Percentiles rank a stretch among this genome's conserved stretches.
Conservation (phyloP, 2,113 vertebrate genomes). For the Carassius auratus region DNA sequence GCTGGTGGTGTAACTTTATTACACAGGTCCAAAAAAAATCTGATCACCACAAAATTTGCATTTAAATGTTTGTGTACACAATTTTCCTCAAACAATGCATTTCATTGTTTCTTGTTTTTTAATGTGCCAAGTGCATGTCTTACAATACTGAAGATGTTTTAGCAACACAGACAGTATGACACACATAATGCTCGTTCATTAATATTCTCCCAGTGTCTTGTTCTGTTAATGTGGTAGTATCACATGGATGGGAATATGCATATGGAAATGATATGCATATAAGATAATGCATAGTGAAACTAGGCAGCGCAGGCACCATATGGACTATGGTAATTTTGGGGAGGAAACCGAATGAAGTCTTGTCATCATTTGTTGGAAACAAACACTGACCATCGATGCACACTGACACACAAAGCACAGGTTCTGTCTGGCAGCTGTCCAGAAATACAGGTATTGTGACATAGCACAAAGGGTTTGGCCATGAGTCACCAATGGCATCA, state of each 20-base stretch:
- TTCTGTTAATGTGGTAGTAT: not conserved
- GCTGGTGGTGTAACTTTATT: too few species aligned
- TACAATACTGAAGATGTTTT: too few species aligned
- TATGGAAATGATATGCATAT: not conserved
- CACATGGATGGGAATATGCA: not conserved
- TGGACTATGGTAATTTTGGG: not conserved
- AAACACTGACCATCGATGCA: not conserved
- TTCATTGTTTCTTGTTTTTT: too few species aligned
- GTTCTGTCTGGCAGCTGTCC: constrained; percentile 21
- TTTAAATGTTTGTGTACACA: not conserved
- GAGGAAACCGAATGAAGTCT: not conserved
- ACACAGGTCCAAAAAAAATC: too few species aligned
- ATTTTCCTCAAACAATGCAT: not conserved
- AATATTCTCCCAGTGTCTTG: not conserved
- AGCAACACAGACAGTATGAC: not conserved
- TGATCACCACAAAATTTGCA: too few species aligned
- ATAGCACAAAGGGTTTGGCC: constrained; percentile 32
- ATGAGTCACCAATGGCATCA: not conserved
- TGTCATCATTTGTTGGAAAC: not conserved
- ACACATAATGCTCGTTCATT: not conserved
- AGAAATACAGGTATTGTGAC: constrained; percentile 58
- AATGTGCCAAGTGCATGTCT: too few species aligned
- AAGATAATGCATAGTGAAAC: not conserved
- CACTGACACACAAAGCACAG: not conserved
- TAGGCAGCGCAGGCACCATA: not conserved